A percentile compares a stretch with the other conserved stretches of the same genome.
These are phyloP conservation scores for Pseudomugil gertrudae DNA, from an alignment of 2,797 vertebrate genomes.

Conservation along the genomic window DNA sequence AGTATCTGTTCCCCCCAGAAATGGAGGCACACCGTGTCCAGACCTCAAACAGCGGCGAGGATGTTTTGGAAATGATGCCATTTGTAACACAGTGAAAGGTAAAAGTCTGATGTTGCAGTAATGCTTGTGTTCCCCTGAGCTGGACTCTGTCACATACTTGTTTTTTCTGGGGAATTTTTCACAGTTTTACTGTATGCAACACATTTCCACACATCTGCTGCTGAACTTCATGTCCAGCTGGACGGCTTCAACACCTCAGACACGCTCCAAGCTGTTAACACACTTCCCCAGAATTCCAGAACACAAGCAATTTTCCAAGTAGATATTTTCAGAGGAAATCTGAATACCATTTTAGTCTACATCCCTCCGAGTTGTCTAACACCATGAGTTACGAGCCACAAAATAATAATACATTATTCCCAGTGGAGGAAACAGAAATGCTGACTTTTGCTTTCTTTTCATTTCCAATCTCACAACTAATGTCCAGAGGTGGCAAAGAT, in stretches of 20 bases:
- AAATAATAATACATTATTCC: not conserved
- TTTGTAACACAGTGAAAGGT: slow-evolving; percentile 84
- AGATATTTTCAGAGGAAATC: slow-evolving; percentile 14
- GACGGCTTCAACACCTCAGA: slow-evolving; percentile 38
- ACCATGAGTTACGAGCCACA: not conserved
- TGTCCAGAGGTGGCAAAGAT: slow-evolving; percentile 87
- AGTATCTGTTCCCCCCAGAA: slow-evolving; percentile 85
- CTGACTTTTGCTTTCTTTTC: slow-evolving; percentile 1
- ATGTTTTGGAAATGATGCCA: slow-evolving; percentile 83
- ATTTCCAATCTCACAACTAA: slow-evolving; percentile 3
- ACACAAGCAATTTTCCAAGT: slow-evolving; percentile 21
- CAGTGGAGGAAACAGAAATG: not conserved
- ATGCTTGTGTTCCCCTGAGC: not conserved
- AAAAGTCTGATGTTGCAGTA: slow-evolving; percentile 19
- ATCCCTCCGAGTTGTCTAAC: slow-evolving; percentile 6
- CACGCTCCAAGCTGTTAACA: slow-evolving; percentile 14
- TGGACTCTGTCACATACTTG: slow-evolving; percentile 28
- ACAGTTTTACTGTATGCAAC: slow-evolving; percentile 16
- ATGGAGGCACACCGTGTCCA: slow-evolving; percentile 85
- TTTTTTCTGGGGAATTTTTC: slow-evolving; percentile 12
- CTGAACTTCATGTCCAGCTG: slow-evolving; percentile 52
- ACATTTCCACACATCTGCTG: slow-evolving; percentile 47
- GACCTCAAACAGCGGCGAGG: slow-evolving; percentile 89
- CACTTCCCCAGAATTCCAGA: slow-evolving; percentile 18
- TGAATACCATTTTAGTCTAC: not conserved